These are phyloP conservation scores for Strigamia maritima DNA, from an alignment of 2,888 invertebrate species.

Conservation along the genomic window DNA sequence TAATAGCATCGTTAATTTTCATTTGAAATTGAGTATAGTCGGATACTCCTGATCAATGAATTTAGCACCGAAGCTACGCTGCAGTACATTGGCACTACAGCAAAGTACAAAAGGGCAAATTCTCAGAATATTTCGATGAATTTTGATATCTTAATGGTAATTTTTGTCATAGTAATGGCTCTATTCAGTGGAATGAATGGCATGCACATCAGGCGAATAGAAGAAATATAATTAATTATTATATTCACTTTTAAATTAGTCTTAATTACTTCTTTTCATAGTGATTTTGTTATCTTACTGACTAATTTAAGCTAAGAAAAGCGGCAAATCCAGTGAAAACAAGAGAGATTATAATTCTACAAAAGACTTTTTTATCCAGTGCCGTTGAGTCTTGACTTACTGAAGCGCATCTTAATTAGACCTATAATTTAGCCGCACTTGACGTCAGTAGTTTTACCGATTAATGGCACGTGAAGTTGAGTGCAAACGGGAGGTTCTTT, in stretches of 20 bases:
- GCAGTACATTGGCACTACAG: too few species aligned
- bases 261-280: not conserved
- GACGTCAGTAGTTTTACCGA: constrained; percentile 14
- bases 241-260: not conserved
- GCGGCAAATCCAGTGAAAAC: not conserved
- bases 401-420: constrained; percentile 15
- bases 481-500: not conserved
- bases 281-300: not conserved
- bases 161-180: too few species aligned
- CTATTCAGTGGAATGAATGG: too few species aligned
- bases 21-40: not conserved
- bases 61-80: too few species aligned
- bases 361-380: not conserved
- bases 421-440: constrained; percentile 9
- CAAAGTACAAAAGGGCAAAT: too few species aligned
- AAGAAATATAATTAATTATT: too few species aligned
- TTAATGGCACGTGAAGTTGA: constrained; percentile 16
- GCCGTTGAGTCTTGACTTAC: not conserved
- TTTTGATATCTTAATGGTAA: too few species aligned
- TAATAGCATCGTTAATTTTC: not conserved
- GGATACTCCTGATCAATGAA: too few species aligned
- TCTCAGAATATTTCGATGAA: too few species aligned
- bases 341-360: not conserved
- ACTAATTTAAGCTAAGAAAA: not conserved
- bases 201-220: too few species aligned